Evolutionary conservation across 2,888 invertebrate species (phyloP).

Genomic region (Galerucella calmariensis): DNA sequence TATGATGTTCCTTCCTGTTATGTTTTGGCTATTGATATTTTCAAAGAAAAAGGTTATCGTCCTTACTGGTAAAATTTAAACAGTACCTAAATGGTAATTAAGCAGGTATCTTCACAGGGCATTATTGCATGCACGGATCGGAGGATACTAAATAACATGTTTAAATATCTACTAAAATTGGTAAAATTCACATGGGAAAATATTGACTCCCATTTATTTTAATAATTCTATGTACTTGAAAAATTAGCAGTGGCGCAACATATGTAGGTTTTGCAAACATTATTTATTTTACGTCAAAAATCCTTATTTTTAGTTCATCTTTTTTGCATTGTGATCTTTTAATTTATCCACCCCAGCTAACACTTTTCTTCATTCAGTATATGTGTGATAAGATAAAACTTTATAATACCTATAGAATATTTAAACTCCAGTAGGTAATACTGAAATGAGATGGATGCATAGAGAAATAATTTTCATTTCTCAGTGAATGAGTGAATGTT

Average conservation of each 20-base stretch:
- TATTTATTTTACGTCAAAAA: too few relatives aligned
- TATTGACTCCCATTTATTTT: constrained; percentile 17
- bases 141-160: constrained; percentile 18
- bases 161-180: constrained; percentile 21
- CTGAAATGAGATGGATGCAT: too few relatives aligned
- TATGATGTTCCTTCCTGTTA: neutral
- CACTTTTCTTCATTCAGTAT: too few relatives aligned
- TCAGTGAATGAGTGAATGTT: too few relatives aligned
- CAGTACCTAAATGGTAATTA: constrained; percentile 2
- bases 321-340: too few relatives aligned
- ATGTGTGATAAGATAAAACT: too few relatives aligned
- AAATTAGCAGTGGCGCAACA: neutral
- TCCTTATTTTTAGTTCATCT: too few relatives aligned
- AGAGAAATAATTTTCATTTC: too few relatives aligned
- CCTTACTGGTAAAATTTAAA: neutral
- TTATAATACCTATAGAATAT: too few relatives aligned
- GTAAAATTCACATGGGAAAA: constrained; percentile 22
- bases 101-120: neutral
- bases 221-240: constrained; percentile 10
- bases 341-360: too few relatives aligned
- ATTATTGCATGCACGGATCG: constrained; percentile 11
- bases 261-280: too few relatives aligned
- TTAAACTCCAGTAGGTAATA: too few relatives aligned
- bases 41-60: constrained; percentile 6
- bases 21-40: neutral